Evolutionary conservation across 2,888 invertebrate genomes (phyloP).

Genomic region (Rhopalosiphum nymphaeae): DNA sequence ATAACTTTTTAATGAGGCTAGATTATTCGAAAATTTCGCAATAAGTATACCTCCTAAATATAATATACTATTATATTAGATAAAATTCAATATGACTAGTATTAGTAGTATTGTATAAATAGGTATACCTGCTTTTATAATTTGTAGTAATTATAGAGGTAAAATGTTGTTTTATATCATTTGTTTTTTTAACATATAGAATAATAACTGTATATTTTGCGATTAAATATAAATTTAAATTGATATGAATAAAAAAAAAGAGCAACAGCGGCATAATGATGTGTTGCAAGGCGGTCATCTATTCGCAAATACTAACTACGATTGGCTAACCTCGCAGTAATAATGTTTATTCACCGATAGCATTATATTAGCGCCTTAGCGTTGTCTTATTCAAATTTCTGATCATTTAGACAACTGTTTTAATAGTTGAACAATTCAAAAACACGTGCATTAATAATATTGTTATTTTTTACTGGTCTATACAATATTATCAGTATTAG

Average conservation of each 20-base stretch:
- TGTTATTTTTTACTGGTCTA: not conserved
- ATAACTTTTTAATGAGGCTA: too few species aligned
- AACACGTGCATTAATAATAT: not conserved
- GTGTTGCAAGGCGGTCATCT: not conserved
- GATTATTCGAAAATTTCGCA: not conserved
- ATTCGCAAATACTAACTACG: not conserved
- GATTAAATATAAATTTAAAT: not conserved
- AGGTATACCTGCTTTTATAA: too few species aligned
- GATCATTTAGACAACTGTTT: not conserved
- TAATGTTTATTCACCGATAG: not conserved
- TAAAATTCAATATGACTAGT: not conserved
- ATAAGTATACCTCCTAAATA: not conserved
- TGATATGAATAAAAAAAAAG: not conserved
- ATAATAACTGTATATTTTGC: not conserved
- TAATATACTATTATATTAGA: not conserved
- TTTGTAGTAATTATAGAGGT: not conserved
- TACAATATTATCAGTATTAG: not conserved
- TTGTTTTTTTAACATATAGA: not conserved
- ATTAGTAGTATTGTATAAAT: too few species aligned
- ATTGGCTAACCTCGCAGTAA: not conserved
- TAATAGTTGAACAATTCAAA: not conserved
- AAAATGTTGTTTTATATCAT: not conserved
- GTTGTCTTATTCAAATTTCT: not conserved
- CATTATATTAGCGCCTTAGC: not conserved
- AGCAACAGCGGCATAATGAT: not conserved